phyloP scores from a whole-genome alignment of 2,888 invertebrate genomes.

The Dilophus febrilis region DNA sequence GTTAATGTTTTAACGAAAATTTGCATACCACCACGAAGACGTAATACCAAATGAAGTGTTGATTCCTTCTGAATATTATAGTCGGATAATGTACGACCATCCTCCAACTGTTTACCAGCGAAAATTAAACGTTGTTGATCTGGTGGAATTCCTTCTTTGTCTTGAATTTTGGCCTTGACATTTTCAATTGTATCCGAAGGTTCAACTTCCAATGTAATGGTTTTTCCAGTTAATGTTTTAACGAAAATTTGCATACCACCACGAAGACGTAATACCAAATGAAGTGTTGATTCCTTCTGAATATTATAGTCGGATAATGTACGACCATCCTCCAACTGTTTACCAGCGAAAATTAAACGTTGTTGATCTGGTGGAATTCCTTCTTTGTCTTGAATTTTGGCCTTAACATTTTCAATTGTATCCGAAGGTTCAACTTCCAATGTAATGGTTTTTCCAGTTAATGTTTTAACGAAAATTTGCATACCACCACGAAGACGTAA shows the following conservation, averaged over 20 bases:
- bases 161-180: conserved; percentile 39
- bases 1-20: conserved; percentile 32
- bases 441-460: conserved; percentile 39
- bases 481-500: conserved; percentile 37
- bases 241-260: conserved; percentile 45
- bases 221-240: conserved; percentile 36
- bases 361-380: conserved; percentile 44
- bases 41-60: conserved; percentile 34
- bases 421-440: conserved; percentile 39
- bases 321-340: conserved; percentile 51
- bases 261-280: conserved; percentile 39
- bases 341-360: conserved; percentile 46
- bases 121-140: conserved; percentile 40
- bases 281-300: conserved; percentile 45
- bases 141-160: conserved; percentile 43
- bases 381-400: conserved; percentile 39
- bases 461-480: conserved; percentile 42
- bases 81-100: conserved; percentile 37
- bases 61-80: conserved; percentile 42
- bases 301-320: conserved; percentile 51
- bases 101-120: conserved; percentile 38
- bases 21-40: conserved; percentile 30
- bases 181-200: conserved; percentile 42
- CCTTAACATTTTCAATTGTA: conserved; percentile 46
- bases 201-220: conserved; percentile 38